Evolutionary conservation across 2,797 vertebrate genomes (phyloP).

Genomic region (Sebastes itinus): DNA sequence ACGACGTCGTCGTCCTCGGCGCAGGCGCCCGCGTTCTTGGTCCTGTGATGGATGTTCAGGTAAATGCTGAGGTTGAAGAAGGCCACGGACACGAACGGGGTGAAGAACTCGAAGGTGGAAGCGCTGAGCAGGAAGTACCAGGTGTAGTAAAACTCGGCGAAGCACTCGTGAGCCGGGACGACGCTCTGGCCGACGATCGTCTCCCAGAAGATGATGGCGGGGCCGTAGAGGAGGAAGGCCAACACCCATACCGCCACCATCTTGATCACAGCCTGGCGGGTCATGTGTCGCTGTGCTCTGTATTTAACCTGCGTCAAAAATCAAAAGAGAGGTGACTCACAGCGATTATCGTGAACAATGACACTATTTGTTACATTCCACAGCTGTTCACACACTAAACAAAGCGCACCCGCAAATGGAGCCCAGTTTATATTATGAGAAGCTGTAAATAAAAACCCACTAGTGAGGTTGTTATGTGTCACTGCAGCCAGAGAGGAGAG

Average conservation of each 20-base stretch:
- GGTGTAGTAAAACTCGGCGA: constrained; percentile 95
- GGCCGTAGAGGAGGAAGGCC: constrained; percentile 95
- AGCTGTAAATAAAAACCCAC: constrained; percentile 62
- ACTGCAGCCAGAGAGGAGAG: constrained; percentile 48
- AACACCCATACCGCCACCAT: constrained; percentile 93
- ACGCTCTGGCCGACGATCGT: constrained; percentile 85
- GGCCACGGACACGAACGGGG: constrained; percentile 93
- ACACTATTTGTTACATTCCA: constrained; percentile 2
- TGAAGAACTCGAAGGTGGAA: constrained; percentile 96
- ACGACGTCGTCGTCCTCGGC: constrained; percentile 54
- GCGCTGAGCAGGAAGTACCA: constrained; percentile 98
- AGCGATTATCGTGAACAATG: constrained; percentile 5
- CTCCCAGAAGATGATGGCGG: constrained; percentile 97
- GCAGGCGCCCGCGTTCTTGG: constrained; percentile 82
- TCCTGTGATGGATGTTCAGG: constrained; percentile 93
- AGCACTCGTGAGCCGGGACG: constrained; percentile 90
- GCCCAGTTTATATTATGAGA: constrained; percentile 41
- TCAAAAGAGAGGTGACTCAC: constrained; percentile 39
- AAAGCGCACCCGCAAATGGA: constrained; percentile 25
- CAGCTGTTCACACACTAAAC: constrained; percentile 44
- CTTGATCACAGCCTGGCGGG: constrained; percentile 88
- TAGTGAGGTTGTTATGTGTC: constrained; percentile 40
- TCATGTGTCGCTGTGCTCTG: constrained; percentile 94
- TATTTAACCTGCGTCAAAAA: constrained; percentile 88
- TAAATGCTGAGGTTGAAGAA: constrained; percentile 99